Evolutionary conservation across 2,113 vertebrate species (phyloP).

Genomic region (Hipposideros armiger): DNA sequence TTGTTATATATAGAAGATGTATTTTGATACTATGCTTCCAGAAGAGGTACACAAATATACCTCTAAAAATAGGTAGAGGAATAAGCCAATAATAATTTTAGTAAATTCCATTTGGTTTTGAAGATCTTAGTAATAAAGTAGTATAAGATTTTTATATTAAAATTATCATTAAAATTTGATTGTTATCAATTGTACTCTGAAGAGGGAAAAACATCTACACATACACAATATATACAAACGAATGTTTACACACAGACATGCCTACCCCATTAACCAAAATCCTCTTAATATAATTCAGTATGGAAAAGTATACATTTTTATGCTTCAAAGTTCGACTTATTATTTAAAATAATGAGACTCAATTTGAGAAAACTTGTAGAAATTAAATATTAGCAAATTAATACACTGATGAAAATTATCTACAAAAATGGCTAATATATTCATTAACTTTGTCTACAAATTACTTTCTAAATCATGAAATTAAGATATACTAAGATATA

Average conservation of each 20-base stretch:
- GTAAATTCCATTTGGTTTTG: constrained; percentile 65
- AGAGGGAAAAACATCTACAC: constrained; percentile 72
- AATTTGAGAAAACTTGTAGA: constrained; percentile 43
- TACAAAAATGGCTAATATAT: constrained; percentile 44
- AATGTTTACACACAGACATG: constrained; percentile 80
- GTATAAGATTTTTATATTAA: constrained; percentile 60
- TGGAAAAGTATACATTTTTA: constrained; percentile 60
- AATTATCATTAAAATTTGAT: constrained; percentile 58
- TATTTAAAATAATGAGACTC: constrained; percentile 65
- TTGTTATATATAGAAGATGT: constrained; percentile 67
- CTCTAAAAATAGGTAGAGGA: constrained; percentile 75
- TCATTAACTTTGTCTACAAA: constrained; percentile 7
- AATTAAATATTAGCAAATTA: constrained; percentile 63
- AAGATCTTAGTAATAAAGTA: constrained; percentile 59
- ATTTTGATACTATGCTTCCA: constrained; percentile 68
- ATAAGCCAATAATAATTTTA: constrained; percentile 77
- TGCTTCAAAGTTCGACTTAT: constrained; percentile 75
- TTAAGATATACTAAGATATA: constrained; percentile 33
- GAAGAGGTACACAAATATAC: constrained; percentile 66
- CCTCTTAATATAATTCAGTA: constrained; percentile 30
- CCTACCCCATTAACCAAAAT: constrained; percentile 57
- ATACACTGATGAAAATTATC: constrained; percentile 32
- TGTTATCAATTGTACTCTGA: constrained; percentile 51
- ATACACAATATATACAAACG: constrained; percentile 73
- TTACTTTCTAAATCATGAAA: constrained; percentile 46